phyloP scores from a whole-genome alignment of 2,888 invertebrate genomes.

The Chydorus sphaericus region DNA sequence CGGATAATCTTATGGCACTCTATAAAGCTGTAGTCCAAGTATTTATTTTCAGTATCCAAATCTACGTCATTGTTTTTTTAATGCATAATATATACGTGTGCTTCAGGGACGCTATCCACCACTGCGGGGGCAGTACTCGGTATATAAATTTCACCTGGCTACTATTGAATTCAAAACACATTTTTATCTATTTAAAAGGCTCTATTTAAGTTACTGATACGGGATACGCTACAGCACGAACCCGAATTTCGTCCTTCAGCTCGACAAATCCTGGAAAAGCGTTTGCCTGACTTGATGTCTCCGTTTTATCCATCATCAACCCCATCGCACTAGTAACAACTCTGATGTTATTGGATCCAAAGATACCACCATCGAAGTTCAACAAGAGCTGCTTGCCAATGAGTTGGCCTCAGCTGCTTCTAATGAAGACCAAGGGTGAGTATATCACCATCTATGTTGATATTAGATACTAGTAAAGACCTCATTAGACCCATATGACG shows the following conservation, averaged over 20 bases:
- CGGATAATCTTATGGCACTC: constrained; percentile 51
- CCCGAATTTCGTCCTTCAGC: constrained; percentile 46
- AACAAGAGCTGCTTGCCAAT: not conserved
- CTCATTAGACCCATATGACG: too few relatives aligned
- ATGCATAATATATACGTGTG: too few relatives aligned
- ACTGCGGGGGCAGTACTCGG: too few relatives aligned
- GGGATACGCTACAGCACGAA: constrained; percentile 45
- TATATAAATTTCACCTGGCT: not conserved
- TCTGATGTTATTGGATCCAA: too few relatives aligned
- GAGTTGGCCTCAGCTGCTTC: not conserved
- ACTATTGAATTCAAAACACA: not conserved
- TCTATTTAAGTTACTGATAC: constrained; percentile 43
- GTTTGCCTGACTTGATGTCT: constrained; percentile 34
- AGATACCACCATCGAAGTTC: not conserved
- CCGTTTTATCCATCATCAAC: constrained; percentile 2
- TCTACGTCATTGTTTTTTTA: constrained; percentile 14
- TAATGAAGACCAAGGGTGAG: not conserved
- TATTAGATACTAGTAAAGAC: too few relatives aligned
- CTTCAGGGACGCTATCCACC: too few relatives aligned
- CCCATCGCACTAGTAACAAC: too few relatives aligned
- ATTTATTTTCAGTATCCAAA: constrained; percentile 16
- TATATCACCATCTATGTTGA: too few relatives aligned
- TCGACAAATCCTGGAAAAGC: constrained; percentile 38
- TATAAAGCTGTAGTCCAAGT: constrained; percentile 58
- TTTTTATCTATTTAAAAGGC: constrained; percentile 36